Evolutionary conservation across 2,888 invertebrate genomes (phyloP).

Genomic region (Phasia obesa): DNA sequence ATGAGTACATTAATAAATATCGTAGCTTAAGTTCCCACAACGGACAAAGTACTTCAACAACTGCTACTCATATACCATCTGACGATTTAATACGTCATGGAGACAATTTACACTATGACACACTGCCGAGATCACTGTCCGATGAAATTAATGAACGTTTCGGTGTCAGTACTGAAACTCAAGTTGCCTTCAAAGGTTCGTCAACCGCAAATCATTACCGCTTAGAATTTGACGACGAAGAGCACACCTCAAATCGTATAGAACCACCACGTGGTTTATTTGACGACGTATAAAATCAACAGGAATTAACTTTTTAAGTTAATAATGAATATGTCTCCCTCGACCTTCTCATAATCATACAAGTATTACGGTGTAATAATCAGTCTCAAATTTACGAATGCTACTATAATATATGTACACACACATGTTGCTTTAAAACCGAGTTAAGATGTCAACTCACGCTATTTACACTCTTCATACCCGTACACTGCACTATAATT

Average conservation of each 20-base stretch:
- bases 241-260: conserved; percentile 84
- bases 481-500: conserved; percentile 61
- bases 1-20: conserved; percentile 77
- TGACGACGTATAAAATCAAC: conserved; percentile 88
- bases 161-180: conserved; percentile 85
- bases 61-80: conserved; percentile 74
- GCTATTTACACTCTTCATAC: conserved; percentile 51
- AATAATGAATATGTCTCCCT: conserved; percentile 17
- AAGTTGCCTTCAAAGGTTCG: conserved; percentile 81
- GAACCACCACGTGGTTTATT: conserved; percentile 89
- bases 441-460: conserved; percentile 65
- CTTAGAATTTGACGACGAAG: conserved; percentile 76
- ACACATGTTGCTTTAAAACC: conserved; percentile 15
- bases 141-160: conserved; percentile 87
- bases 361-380: conserved; percentile 4
- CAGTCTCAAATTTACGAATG: conserved; percentile 64
- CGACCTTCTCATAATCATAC: not conserved
- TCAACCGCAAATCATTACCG: conserved; percentile 64
- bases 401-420: not conserved
- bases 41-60: conserved; percentile 46
- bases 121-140: conserved; percentile 81
- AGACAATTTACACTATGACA: conserved; percentile 88
- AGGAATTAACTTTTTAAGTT: not conserved
- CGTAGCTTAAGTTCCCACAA: conserved; percentile 72
- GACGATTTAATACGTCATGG: conserved; percentile 90